Percentiles rank a stretch among this genome's conserved stretches.
Evolutionary conservation across 2,113 vertebrate species (phyloP).

Genomic region (Spilogale gracilis): DNA sequence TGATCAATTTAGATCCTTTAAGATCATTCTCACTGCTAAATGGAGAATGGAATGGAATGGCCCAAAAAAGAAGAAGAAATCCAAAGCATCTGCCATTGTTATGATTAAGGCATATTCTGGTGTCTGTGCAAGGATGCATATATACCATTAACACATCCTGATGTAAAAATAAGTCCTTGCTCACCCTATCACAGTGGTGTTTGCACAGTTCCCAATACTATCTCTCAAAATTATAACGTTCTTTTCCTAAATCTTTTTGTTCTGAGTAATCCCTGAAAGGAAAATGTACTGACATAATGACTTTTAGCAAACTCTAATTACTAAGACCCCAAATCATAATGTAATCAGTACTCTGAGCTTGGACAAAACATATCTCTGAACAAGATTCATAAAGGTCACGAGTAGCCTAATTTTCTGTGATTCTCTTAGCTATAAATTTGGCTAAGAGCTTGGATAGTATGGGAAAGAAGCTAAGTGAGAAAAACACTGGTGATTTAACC

Average conservation of each 20-base stretch:
- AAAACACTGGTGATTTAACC: slow-evolving; percentile 87
- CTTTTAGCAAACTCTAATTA: slow-evolving; percentile 47
- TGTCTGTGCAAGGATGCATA: background rate
- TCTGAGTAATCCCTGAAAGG: slow-evolving; percentile 16
- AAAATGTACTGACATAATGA: background rate
- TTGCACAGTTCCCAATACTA: background rate
- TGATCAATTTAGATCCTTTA: background rate
- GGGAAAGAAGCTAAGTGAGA: slow-evolving; percentile 74
- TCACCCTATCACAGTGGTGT: background rate
- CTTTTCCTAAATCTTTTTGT: slow-evolving; percentile 44
- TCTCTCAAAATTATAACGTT: slow-evolving; percentile 37
- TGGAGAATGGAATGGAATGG: background rate
- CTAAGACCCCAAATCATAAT: background rate
- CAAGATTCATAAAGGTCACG: slow-evolving; percentile 41
- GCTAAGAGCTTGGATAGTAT: background rate
- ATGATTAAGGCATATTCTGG: background rate
- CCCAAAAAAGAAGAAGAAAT: background rate
- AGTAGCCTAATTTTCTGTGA: slow-evolving; percentile 66
- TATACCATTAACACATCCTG: background rate
- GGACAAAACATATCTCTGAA: slow-evolving; percentile 55
- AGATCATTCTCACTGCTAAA: background rate
- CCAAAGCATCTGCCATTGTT: background rate
- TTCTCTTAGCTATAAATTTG: slow-evolving; percentile 71
- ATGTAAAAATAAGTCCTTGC: background rate
- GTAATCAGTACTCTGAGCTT: background rate